These are phyloP conservation scores for Theristicus caerulescens DNA, from an alignment of 2,113 vertebrate species.

Conservation along the genomic window DNA sequence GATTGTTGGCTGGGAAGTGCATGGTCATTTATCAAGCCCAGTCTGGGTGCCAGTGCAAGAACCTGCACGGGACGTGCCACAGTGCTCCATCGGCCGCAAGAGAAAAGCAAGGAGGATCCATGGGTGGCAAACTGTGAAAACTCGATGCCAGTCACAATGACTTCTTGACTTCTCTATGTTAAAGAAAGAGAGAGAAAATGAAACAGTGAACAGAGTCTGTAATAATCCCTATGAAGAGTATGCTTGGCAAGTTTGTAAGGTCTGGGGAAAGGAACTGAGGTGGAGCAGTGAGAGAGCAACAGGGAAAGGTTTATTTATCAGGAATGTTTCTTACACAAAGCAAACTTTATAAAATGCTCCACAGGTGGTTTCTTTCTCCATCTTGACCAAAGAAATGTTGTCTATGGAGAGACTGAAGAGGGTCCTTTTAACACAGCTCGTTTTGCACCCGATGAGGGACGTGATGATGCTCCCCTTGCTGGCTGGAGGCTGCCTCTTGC, in stretches of 20 bases:
- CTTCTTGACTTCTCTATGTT: not conserved
- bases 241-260: not conserved
- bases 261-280: not conserved
- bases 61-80: fast-evolving
- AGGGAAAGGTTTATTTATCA: not conserved
- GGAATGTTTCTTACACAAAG: not conserved
- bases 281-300: not conserved
- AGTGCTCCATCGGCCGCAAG: not conserved
- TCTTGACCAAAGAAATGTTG: not conserved
- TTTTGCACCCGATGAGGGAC: fast-evolving
- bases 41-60: not conserved
- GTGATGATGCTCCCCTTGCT: too few species aligned
- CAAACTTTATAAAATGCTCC: not conserved
- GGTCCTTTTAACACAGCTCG: not conserved
- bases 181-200: not conserved
- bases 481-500: not conserved
- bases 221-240: not conserved
- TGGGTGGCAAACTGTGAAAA: not conserved
- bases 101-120: not conserved
- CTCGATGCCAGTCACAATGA: too few species aligned
- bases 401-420: not conserved
- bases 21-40: fast-evolving
- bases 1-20: not conserved
- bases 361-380: not conserved
- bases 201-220: not conserved